Evolutionary conservation across 2,113 vertebrate genomes (phyloP).

Genomic region (Apaloderma vittatum): DNA sequence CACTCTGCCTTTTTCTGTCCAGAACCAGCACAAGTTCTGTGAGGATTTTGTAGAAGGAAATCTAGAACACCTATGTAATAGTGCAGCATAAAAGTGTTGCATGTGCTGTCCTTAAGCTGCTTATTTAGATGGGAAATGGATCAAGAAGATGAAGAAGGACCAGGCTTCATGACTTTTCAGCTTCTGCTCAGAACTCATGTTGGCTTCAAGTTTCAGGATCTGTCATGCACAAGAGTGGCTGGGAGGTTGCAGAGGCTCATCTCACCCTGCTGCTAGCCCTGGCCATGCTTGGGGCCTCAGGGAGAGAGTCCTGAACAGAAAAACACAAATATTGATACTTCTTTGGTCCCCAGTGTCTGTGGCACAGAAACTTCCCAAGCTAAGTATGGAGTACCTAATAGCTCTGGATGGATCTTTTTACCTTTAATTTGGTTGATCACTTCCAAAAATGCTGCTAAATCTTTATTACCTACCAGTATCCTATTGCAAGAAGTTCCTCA

Average conservation of each 20-base stretch:
- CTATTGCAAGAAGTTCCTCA: background rate
- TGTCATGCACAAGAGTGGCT: background rate
- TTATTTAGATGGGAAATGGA: background rate
- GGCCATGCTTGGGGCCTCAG: rapidly evolving
- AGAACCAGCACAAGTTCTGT: background rate
- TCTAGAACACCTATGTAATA: background rate
- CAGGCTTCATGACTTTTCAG: background rate
- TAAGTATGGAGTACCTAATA: background rate
- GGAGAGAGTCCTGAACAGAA: background rate
- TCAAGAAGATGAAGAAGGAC: background rate
- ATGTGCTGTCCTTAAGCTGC: background rate
- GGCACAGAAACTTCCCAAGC: background rate
- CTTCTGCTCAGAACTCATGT: background rate
- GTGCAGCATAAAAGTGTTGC: background rate
- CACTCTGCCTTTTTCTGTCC: background rate
- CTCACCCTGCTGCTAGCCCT: background rate
- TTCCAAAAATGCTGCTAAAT: background rate
- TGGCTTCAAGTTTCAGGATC: background rate
- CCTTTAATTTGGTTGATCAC: background rate
- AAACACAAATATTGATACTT: background rate
- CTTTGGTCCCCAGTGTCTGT: background rate
- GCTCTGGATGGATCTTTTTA: background rate
- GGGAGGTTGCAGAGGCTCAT: background rate
- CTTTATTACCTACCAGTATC: background rate
- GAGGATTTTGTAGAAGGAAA: background rate